Base-by-base conservation (phyloP, 2,888 invertebrate species). In the Galerucella calmariensis region DNA sequence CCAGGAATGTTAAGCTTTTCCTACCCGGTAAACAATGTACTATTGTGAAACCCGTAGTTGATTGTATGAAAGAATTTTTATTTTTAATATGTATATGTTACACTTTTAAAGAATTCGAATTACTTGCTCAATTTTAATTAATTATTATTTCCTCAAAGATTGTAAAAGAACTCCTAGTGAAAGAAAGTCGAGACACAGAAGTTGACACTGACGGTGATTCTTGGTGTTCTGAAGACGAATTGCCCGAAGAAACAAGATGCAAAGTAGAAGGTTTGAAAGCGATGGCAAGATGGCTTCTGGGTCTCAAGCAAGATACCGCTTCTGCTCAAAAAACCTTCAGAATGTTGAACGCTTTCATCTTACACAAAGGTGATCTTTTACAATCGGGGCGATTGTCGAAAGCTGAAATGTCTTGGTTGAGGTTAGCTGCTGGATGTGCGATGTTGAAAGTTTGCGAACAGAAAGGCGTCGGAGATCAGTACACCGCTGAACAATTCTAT, bases 391-490 rank as follows among this genome's bases (percentile, higher is more conserved):
- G 92, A 77, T 87, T 93, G 76, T 94, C 95, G 63, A 92, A 92
- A 83, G 94, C 95, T 9, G 98, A 99, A 88, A 96, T 96, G 93
- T 95, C 98, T 2, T 96, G 97, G 92, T 86, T 99, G 65, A 90
- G 98, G 74, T 88, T 98, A 58, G 94, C 96, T 14, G 98, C 98
- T 8, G 98, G 97, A 72, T 95, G 95, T 86, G 97, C 97, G 66
- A 97, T 98, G 95, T 89, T 99, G 69, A 98, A 98, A 89, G 95
- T 99, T 67, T 97, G 97, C 88, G 97, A 98, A 84, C 98, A 98
- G 87, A 97, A 97, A 85, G 96, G 96, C 67, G 98, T 97, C 70
- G 96, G 97, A 0, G 97, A 98, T 87, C 96, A 97, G 87, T 96
- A 96, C 86, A 96, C 95, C 2, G 94, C 95, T 0, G 97, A 97